Conservation (phyloP, 2,113 vertebrate species). For the Chiloscyllium plagiosum region DNA sequence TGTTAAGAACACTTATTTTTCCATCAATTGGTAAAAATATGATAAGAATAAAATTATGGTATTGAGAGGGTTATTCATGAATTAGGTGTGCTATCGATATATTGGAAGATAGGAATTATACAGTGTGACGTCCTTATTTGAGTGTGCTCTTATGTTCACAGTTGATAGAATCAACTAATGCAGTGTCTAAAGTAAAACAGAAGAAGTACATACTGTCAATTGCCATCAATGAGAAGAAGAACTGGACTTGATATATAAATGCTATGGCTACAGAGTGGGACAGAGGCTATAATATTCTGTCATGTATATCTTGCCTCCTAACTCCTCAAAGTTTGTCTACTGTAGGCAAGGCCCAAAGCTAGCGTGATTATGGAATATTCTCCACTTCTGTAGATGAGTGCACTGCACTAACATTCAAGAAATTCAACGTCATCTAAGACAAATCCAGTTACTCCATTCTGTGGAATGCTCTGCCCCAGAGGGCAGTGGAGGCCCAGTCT, state of each 20-base stretch:
- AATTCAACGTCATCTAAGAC: background rate
- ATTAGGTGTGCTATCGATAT: background rate
- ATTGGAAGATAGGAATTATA: background rate
- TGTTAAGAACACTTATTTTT: background rate
- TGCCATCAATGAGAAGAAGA: too few relatives aligned
- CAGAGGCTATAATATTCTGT: background rate
- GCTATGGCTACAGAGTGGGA: too few relatives aligned
- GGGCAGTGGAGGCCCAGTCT: too few relatives aligned
- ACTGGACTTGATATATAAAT: too few relatives aligned
- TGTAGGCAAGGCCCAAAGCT: background rate
- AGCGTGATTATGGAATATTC: background rate
- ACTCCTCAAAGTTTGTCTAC: background rate
- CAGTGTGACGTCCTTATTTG: background rate
- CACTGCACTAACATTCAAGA: background rate
- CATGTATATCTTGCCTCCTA: background rate
- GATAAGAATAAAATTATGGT: background rate
- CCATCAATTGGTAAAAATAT: background rate
- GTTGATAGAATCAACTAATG: background rate
- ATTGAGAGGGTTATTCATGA: background rate
- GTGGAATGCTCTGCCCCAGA: too few relatives aligned
- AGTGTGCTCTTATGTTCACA: background rate
- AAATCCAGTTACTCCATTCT: background rate
- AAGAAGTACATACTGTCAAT: too few relatives aligned
- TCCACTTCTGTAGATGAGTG: background rate
- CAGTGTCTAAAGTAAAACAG: background rate